Base-by-base conservation (phyloP, 1,140 invertebrate species). In the Lordiphosa clarofinis region DNA sequence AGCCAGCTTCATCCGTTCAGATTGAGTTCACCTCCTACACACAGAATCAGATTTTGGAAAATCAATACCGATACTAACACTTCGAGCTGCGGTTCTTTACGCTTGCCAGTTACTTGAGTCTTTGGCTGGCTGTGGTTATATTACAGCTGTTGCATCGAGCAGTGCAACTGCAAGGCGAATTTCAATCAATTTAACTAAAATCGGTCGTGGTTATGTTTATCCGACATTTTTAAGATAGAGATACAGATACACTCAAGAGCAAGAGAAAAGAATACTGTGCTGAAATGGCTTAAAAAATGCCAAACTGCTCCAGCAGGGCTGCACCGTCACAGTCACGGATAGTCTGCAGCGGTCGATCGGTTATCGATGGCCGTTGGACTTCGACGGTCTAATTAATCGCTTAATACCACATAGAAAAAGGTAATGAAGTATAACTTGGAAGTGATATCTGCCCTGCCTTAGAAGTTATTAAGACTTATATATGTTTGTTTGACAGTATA, bases 131-230 rank as follows among this genome's bases (percentile, higher is more conserved):
- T 24, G 21, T 24, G 21, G 21, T 24, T 5, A 57, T 40, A 35
- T 13, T 4, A 8, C n/a, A 11, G 13, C 8, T 35, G 24, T 55
- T 12, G 31, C 31, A 31, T 42, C 12, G 5, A 19, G 13, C 36
- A 38, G 11, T 7, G n/a, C 15, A 38, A 38, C 13, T 21, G 15
- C 47, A 46, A 19, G 15, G 13, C 1, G 15, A 15, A 7, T 10
- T 33, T 15, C 11, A 40, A 47, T 15, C 0, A 59, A 13, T 36
- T 40, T 33, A 37, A 19, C 12, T 33, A 39, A 7, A 12, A 7
- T 46, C 36, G 59, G 46, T 47, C 28, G 33, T 61, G 42, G 58
- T 24, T 37, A 46, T 59, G 58, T 61, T 61, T 61, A 61, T 61
- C 55, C 58, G 58, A 61, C 55, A 61, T 61, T 48, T 59, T 61